phyloP scores from a whole-genome alignment of 2,797 vertebrate species.

The Discoglossus pictus region DNA sequence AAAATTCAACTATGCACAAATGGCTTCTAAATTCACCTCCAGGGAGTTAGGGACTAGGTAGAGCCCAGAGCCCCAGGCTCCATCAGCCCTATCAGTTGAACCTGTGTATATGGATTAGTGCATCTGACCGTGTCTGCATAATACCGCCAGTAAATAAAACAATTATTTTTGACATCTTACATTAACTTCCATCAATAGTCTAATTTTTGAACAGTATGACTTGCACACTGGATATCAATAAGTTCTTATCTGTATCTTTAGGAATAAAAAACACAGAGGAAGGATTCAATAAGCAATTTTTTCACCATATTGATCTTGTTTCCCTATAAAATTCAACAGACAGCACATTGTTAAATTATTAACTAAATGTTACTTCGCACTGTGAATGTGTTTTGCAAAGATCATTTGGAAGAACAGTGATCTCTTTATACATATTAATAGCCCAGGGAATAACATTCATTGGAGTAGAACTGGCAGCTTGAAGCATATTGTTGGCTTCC shows the following conservation, averaged over 20 bases:
- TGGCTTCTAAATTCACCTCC: no score
- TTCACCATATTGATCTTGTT: constrained; percentile 83
- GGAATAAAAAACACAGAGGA: constrained; percentile 71
- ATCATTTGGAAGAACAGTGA: constrained; percentile 60
- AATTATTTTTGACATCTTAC: constrained; percentile 88
- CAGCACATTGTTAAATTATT: constrained; percentile 76
- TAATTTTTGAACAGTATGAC: constrained; percentile 64
- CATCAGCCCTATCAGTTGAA: constrained; percentile 29
- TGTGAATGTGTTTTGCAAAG: constrained; percentile 66
- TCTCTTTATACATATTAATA: constrained; percentile 61
- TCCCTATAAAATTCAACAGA: constrained; percentile 72
- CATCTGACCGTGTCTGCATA: constrained; percentile 68
- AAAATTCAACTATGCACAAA: no score
- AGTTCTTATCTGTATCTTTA: constrained; percentile 76
- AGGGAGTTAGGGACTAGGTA: constrained; percentile 8
- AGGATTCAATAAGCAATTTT: constrained; percentile 86
- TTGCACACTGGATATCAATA: constrained; percentile 52
- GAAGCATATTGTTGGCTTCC: background rate
- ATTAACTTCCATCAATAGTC: constrained; percentile 84
- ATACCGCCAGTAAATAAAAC: constrained; percentile 79
- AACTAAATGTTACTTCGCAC: constrained; percentile 74
- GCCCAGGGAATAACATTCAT: constrained; percentile 55
- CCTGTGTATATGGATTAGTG: constrained; percentile 68
- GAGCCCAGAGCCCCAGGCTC: no score
- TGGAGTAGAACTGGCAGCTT: background rate